These are phyloP conservation scores for Whitmania pigra DNA, from an alignment of 1,140 invertebrate species.

Conservation along the genomic window DNA sequence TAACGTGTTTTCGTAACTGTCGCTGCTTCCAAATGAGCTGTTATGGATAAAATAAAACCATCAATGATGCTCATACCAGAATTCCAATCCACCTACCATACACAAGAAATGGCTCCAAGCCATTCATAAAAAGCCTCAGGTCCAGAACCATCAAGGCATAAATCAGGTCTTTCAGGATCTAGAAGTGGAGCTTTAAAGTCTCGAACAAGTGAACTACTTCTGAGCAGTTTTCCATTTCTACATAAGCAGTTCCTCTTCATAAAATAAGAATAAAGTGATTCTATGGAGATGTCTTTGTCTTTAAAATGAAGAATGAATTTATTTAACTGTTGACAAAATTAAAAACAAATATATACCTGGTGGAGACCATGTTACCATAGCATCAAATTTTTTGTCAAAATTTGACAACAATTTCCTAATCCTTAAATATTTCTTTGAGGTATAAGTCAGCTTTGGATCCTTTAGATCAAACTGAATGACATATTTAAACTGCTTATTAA, in stretches of 20 bases:
- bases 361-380: not conserved
- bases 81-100: not conserved
- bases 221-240: not conserved
- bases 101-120: slow-evolving; percentile 7
- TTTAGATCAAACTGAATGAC: slow-evolving; percentile 6
- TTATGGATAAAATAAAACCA: no score
- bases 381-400: slow-evolving; percentile 5
- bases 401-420: not conserved
- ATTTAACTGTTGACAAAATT: not conserved
- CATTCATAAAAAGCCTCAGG: slow-evolving; percentile 10
- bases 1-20: no score
- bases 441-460: not conserved
- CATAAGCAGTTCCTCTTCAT: not conserved
- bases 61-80: no score
- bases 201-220: not conserved
- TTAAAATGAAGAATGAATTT: not conserved
- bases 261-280: not conserved
- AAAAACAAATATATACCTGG: not conserved
- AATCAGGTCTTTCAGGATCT: slow-evolving; percentile 4
- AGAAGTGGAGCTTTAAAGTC: not conserved
- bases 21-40: no score
- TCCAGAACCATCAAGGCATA: not conserved
- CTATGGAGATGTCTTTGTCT: not conserved
- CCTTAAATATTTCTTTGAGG: not conserved
- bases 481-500: not conserved